Evolutionary conservation across 2,888 invertebrate species (phyloP).

Genomic region (Scaptomyza parva): DNA sequence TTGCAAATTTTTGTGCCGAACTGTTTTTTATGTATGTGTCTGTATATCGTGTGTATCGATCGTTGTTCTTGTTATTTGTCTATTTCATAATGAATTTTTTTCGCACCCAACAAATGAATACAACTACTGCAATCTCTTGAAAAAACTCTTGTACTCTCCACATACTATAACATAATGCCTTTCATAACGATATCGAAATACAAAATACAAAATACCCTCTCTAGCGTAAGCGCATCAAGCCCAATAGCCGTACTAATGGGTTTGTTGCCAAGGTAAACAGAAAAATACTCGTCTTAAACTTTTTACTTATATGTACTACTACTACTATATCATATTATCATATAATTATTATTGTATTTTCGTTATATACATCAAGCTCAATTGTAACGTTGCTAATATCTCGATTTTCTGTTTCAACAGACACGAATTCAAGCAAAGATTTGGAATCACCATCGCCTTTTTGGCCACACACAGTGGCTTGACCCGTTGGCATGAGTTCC

Average conservation of each 20-base stretch:
- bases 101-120: constrained; percentile 65
- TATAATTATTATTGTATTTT: constrained; percentile 1
- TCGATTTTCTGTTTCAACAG: constrained; percentile 85
- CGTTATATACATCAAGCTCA: neutral
- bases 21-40: constrained; percentile 27
- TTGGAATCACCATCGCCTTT: constrained; percentile 94
- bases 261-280: constrained; percentile 95
- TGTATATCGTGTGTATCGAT: constrained; percentile 39
- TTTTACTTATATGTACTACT: constrained; percentile 7
- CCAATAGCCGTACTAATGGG: constrained; percentile 97
- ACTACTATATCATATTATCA: constrained; percentile 20
- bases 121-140: constrained; percentile 60
- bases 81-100: constrained; percentile 61
- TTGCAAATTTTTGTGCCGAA: constrained; percentile 63
- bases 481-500: constrained; percentile 93
- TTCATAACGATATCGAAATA: constrained; percentile 61
- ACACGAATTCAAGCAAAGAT: constrained; percentile 92
- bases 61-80: constrained; percentile 44
- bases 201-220: constrained; percentile 75
- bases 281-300: constrained; percentile 40
- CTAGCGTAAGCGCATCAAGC: constrained; percentile 90
- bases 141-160: constrained; percentile 59
- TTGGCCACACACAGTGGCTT: constrained; percentile 96
- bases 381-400: constrained; percentile 29
- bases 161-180: constrained; percentile 73